Conservation (phyloP, 2,113 vertebrate genomes). For the Apteryx owenii region DNA sequence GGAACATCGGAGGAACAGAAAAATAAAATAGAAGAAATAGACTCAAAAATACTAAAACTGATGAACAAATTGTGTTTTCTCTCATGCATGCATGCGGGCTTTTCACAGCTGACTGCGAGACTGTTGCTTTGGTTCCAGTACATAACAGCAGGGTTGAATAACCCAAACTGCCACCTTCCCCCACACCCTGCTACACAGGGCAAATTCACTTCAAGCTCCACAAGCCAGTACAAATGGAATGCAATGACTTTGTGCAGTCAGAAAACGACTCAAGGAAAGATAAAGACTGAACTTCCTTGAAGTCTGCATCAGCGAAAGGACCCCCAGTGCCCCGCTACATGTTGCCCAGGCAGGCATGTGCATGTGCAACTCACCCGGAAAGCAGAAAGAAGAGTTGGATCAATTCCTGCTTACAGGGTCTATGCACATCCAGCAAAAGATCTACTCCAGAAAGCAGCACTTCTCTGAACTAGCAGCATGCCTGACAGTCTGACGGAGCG, state of each 20-base stretch:
- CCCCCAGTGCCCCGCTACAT: rapidly evolving
- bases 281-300: neutral
- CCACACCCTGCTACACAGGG: rapidly evolving
- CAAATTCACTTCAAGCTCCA: neutral
- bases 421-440: neutral
- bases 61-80: neutral
- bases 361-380: neutral
- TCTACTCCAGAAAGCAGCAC: neutral
- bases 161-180: neutral
- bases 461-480: neutral
- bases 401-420: neutral
- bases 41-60: neutral
- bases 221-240: neutral
- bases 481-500: neutral
- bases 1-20: neutral
- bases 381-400: neutral
- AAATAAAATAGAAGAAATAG: neutral
- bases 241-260: neutral
- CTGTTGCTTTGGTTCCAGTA: neutral
- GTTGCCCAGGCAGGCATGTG: rapidly evolving
- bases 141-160: neutral
- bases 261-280: neutral
- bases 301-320: neutral
- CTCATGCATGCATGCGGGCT: neutral
- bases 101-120: neutral